These are phyloP conservation scores for Podabrus alpinus DNA, from an alignment of 2,888 invertebrate genomes.

Conservation along the genomic window DNA sequence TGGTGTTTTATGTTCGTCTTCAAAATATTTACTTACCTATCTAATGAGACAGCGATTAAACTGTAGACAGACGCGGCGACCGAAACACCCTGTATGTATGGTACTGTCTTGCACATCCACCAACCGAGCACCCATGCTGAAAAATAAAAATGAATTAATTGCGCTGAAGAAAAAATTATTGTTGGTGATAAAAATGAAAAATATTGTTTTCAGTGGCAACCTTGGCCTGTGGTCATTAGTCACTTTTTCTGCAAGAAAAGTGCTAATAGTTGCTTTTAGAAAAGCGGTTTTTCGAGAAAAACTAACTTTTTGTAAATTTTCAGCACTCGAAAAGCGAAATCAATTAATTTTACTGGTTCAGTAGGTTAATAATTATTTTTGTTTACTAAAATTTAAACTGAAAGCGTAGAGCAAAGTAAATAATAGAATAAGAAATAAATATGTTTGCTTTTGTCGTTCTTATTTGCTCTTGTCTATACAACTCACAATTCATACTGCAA, in stretches of 20 bases:
- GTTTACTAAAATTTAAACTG: neutral
- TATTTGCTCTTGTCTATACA: slow-evolving; percentile 2
- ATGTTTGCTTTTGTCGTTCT: neutral
- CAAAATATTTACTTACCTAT: slow-evolving; percentile 69
- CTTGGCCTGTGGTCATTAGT: neutral
- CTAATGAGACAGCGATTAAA: slow-evolving; percentile 90
- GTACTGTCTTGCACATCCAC: slow-evolving; percentile 95
- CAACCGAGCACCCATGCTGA: slow-evolving; percentile 93
- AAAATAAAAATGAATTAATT: slow-evolving; percentile 47
- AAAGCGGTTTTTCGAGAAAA: neutral
- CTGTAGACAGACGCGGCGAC: slow-evolving; percentile 96
- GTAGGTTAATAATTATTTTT: slow-evolving; percentile 2
- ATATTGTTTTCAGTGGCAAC: neutral
- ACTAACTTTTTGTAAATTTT: neutral
- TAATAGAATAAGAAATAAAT: neutral
- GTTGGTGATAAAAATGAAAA: neutral
- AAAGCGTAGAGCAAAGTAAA: slow-evolving; percentile 1
- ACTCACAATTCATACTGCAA: neutral
- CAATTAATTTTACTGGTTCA: neutral
- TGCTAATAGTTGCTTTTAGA: neutral
- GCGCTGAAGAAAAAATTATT: neutral
- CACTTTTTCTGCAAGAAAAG: neutral
- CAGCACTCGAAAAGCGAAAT: neutral
- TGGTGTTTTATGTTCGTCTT: neutral
- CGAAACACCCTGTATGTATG: slow-evolving; percentile 93